phyloP scores from a whole-genome alignment of 2,888 invertebrate species.

The Synanthedon andrenaeformis region DNA sequence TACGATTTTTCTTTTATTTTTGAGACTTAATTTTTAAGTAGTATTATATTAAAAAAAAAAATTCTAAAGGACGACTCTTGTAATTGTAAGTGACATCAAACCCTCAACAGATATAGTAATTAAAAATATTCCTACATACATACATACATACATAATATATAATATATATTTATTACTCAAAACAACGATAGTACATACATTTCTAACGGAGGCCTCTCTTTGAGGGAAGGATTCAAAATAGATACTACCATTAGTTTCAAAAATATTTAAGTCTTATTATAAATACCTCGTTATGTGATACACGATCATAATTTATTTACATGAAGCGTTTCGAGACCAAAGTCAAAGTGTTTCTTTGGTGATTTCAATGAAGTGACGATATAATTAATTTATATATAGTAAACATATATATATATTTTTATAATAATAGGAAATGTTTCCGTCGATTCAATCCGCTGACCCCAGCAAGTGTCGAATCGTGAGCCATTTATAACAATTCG shows the following conservation, averaged over 20 bases:
- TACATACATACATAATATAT: conserved; percentile 19
- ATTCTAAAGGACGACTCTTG: too few relatives aligned
- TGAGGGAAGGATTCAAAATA: conserved; percentile 25
- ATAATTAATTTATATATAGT: not conserved
- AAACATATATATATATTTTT: not conserved
- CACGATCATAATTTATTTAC: conserved; percentile 26
- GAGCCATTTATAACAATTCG: conserved; percentile 7
- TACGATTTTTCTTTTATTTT: too few relatives aligned
- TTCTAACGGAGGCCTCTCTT: conserved; percentile 1
- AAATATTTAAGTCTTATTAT: conserved; percentile 49
- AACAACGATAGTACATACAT: conserved; percentile 21
- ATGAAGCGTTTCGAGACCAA: conserved; percentile 27
- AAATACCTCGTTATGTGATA: conserved; percentile 31
- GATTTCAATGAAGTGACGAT: not conserved
- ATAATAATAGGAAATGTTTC: not conserved
- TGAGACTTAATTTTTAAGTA: too few relatives aligned
- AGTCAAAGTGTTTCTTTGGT: conserved; percentile 8
- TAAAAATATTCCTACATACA: not conserved
- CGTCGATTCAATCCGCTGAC: conserved; percentile 9
- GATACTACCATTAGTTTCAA: conserved; percentile 50
- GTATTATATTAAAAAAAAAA: too few relatives aligned
- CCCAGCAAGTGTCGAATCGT: conserved; percentile 17
- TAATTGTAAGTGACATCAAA: too few relatives aligned
- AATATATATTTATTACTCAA: conserved; percentile 33
- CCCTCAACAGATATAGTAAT: too few relatives aligned